Percentiles rank a stretch among this genome's conserved stretches.
phyloP scores from a whole-genome alignment of 2,113 vertebrate species.

The Sinocyclocheilus rhinocerous region DNA sequence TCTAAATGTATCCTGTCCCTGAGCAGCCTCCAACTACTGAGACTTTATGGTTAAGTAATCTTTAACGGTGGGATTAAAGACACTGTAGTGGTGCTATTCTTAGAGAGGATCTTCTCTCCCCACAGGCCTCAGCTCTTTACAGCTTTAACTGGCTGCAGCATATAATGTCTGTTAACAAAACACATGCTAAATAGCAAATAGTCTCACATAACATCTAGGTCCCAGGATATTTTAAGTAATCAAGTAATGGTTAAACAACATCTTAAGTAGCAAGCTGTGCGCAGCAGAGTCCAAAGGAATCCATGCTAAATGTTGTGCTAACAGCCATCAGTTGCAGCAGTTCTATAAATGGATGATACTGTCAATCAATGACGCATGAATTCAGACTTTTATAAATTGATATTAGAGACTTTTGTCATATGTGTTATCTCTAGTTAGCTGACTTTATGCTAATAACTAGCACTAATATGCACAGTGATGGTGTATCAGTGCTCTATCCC shows the following conservation, averaged over 20 bases:
- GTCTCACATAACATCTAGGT: not conserved
- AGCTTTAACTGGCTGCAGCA: constrained; percentile 13
- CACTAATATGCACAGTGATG: not conserved
- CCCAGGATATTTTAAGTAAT: constrained; percentile 4
- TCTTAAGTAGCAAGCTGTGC: not conserved
- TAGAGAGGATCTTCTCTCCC: constrained; percentile 34
- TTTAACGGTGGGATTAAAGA: constrained; percentile 54
- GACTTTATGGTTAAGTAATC: constrained; percentile 52
- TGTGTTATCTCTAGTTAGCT: not conserved
- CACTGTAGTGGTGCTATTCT: constrained; percentile 36
- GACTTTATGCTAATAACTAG: not conserved
- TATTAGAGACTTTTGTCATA: not conserved
- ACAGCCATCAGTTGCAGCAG: not conserved
- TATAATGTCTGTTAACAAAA: constrained; percentile 1
- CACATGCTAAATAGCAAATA: not conserved
- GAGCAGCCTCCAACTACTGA: constrained; percentile 36
- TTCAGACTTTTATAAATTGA: not conserved
- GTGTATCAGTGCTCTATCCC: not conserved
- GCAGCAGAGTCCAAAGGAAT: not conserved
- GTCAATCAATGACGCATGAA: not conserved
- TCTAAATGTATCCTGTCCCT: constrained; percentile 37
- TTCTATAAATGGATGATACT: not conserved
- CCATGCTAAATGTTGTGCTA: not conserved
- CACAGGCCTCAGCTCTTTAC: constrained; percentile 5
- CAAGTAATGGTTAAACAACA: not conserved